Evolutionary conservation across 2,797 vertebrate genomes (phyloP).

Genomic region (Vipera latastei): DNA sequence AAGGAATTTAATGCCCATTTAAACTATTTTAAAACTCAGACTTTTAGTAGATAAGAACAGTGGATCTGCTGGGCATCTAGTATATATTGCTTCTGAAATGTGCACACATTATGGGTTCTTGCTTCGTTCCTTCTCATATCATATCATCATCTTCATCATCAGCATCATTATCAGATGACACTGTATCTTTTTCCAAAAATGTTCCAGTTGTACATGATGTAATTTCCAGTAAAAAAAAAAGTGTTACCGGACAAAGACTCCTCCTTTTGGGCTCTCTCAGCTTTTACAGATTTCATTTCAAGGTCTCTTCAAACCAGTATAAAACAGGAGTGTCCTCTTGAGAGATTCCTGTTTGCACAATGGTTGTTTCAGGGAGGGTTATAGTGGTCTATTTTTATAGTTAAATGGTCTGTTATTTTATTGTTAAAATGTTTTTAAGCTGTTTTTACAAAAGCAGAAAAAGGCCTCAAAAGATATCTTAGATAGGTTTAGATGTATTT

Average conservation of each 20-base stretch:
- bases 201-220: background rate
- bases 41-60: background rate
- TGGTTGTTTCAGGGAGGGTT: background rate
- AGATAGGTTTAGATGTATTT: background rate
- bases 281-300: background rate
- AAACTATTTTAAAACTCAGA: background rate
- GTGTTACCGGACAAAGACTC: background rate
- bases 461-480: background rate
- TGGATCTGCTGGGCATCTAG: background rate
- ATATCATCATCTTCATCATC: background rate
- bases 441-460: background rate
- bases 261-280: background rate
- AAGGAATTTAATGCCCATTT: background rate
- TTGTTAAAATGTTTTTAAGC: background rate
- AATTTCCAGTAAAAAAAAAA: background rate
- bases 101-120: background rate
- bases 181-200: background rate
- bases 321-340: background rate
- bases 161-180: background rate
- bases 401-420: background rate
- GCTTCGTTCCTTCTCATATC: background rate
- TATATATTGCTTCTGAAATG: background rate
- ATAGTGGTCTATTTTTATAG: background rate
- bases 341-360: background rate
- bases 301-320: background rate